Conservation (phyloP, 2,888 invertebrate genomes). For the Psylliodes chrysocephalus region DNA sequence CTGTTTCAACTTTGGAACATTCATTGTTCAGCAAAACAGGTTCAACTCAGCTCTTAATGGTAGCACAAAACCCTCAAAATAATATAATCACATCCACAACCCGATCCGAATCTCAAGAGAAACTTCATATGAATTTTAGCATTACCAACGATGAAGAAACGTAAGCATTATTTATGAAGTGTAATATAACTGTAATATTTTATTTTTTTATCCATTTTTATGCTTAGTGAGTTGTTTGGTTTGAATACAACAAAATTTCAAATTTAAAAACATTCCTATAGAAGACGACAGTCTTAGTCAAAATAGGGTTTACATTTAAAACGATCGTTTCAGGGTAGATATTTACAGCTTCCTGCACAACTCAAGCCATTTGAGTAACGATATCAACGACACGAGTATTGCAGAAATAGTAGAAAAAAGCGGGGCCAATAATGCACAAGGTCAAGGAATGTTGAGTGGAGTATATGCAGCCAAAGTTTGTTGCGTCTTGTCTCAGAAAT, state of each 20-base stretch:
- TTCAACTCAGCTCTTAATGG: conserved; percentile 73
- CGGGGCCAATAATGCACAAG: conserved; percentile 62
- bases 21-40: conserved; percentile 87
- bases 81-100: conserved; percentile 71
- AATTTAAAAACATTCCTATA: too few species aligned
- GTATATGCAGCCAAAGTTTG: conserved; percentile 89
- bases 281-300: too few species aligned
- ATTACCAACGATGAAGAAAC: conserved; percentile 78
- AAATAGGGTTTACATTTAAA: too few species aligned
- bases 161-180: conserved; percentile 67
- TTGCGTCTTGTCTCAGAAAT: conserved; percentile 88
- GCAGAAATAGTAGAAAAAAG: conserved; percentile 76
- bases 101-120: conserved; percentile 67
- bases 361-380: conserved; percentile 58
- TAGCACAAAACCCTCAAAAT: conserved; percentile 73
- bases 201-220: too few species aligned
- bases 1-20: conserved; percentile 92
- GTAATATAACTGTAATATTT: too few species aligned
- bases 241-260: too few species aligned
- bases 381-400: conserved; percentile 75
- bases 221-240: too few species aligned
- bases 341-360: conserved; percentile 84
- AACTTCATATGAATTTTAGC: conserved; percentile 70
- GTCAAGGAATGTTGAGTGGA: conserved; percentile 73
- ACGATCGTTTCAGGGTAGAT: conserved; percentile 73